phyloP scores from a whole-genome alignment of 2,113 vertebrate genomes.

The Dendropsophus ebraccatus region DNA sequence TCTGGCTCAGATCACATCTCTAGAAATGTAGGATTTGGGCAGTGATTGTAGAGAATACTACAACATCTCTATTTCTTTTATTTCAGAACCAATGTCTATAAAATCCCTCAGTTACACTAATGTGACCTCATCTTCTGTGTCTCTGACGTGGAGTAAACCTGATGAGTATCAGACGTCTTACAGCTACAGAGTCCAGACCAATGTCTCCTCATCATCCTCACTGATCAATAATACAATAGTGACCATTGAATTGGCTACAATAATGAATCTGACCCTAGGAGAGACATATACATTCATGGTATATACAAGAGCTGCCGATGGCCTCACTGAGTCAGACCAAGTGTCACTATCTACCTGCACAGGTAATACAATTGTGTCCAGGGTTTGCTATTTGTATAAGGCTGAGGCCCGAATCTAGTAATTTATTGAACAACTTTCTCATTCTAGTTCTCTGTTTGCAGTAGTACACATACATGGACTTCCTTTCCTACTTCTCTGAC shows the following conservation, averaged over 20 bases:
- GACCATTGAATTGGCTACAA: neutral
- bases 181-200: conserved; percentile 43
- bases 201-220: neutral
- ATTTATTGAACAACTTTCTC: too few species aligned
- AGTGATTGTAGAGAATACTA: too few species aligned
- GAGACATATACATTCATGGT: neutral
- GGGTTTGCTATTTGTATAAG: too few species aligned
- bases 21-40: too few species aligned
- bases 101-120: neutral
- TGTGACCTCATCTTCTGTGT: neutral
- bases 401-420: too few species aligned
- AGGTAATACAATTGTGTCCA: too few species aligned
- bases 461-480: too few species aligned
- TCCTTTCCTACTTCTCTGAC: too few species aligned
- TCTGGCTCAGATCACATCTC: too few species aligned
- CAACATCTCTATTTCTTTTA: neutral
- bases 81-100: neutral
- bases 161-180: conserved; percentile 31
- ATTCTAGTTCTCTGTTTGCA: too few species aligned
- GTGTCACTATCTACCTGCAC: neutral
- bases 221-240: conserved; percentile 10
- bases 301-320: conserved; percentile 60
- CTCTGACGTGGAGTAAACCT: conserved; percentile 17
- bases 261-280: conserved; percentile 68
- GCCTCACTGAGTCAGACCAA: too few species aligned